Base-by-base conservation (phyloP, 2,888 invertebrate genomes). In the Carabus problematicus region DNA sequence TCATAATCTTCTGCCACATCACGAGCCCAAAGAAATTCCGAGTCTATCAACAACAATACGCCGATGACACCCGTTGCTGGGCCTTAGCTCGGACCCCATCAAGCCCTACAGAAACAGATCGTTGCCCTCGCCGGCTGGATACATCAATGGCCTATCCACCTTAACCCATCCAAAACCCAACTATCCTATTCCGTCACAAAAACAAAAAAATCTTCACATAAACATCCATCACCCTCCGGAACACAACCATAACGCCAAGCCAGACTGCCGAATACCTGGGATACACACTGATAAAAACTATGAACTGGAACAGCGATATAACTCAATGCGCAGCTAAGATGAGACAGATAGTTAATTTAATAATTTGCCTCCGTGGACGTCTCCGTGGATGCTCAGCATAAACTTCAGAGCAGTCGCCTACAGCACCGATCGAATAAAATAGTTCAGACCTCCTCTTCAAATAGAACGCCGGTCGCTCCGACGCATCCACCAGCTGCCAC, bases 41-140 rank as follows among this genome's bases (percentile, higher is more conserved):
- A 8, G 8, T 16, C 8, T 2, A 6, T 6, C 7, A n/a, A 11
- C 59, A 59, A 41, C 59, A 59, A 59, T 59, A 41, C 41, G 59
- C 59, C 1, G 59, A 59, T 16, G 59, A 59, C 41, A 59, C 59
- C 16, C 41, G 14, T 0, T 41, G n/a, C 41, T 59, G 59, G 59
- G n/a, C 41, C 14, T n/a, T 8, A 2, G 59, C 40, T 3, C 11
- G 3, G 1, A 6, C 7, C 11, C 59, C 39, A n/a, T 12, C 14
- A 40, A 1, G 6, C 7, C 6, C 41, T 59, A 41, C 59, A 59
- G 12, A 6, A 16, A 40, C 12, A 41, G 11, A 40, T 41, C 14
- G 1, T 6, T 14, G 40, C 11, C 11, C 59, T 59, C 14, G 40
- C 40, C n/a, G 16, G 7, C n/a, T 59, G 59, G 59, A 59, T 40